These are phyloP conservation scores for Catharus bicknelli DNA, from an alignment of 2,113 vertebrate genomes.

Conservation along the genomic window DNA sequence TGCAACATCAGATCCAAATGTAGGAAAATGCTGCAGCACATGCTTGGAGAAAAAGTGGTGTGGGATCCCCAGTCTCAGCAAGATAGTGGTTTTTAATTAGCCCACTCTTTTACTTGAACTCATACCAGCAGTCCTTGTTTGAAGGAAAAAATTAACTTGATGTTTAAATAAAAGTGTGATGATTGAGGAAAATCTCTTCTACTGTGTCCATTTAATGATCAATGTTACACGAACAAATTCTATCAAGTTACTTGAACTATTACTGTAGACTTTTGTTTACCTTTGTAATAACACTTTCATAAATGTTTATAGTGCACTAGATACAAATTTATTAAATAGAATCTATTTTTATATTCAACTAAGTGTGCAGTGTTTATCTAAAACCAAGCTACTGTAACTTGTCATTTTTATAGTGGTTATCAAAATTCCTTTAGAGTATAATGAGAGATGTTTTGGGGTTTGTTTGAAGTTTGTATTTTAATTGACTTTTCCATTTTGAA, in stretches of 20 bases:
- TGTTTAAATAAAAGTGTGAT: conserved; percentile 24
- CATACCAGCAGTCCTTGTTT: background rate
- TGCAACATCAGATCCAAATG: background rate
- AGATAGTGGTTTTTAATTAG: conserved; percentile 86
- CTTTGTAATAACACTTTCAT: conserved; percentile 25
- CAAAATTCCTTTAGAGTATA: background rate
- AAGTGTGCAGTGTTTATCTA: conserved; percentile 36
- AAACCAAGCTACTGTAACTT: conserved; percentile 52
- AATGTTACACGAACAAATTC: background rate
- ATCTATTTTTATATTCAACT: conserved; percentile 72
- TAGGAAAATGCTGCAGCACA: conserved; percentile 11
- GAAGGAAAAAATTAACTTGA: background rate
- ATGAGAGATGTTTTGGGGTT: background rate
- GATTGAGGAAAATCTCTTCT: background rate
- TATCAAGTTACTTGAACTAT: conserved; percentile 34
- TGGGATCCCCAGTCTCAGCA: conserved; percentile 68
- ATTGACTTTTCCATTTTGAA: background rate
- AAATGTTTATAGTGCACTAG: conserved; percentile 24
- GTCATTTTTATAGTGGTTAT: conserved; percentile 2
- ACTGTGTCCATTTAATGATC: background rate
- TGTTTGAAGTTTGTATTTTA: conserved; percentile 14
- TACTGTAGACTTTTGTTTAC: conserved; percentile 2
- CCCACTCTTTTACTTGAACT: conserved; percentile 58
- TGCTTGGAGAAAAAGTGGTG: background rate
- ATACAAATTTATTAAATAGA: conserved; percentile 33